A percentile compares a stretch with the other conserved stretches of the same genome.
Evolutionary conservation across 2,113 vertebrate species (phyloP).

Genomic region (Maccullochella peelii): DNA sequence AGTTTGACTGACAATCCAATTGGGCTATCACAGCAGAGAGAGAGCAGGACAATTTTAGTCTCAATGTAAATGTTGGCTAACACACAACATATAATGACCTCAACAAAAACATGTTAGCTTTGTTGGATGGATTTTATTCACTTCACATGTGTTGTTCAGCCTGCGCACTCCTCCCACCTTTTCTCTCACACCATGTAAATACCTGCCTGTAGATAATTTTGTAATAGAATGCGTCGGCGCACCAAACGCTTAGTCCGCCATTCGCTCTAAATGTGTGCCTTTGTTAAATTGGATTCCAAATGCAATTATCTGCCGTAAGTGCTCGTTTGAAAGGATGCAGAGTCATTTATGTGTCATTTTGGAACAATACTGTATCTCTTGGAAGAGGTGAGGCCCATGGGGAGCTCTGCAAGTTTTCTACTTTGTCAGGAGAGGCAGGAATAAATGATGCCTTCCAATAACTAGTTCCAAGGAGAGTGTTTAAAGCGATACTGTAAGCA

Average conservation of each 20-base stretch:
- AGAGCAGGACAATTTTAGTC: constrained; percentile 14
- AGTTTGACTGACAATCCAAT: constrained; percentile 65
- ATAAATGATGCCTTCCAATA: constrained; percentile 70
- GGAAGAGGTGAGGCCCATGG: constrained; percentile 54
- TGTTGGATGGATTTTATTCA: constrained; percentile 14
- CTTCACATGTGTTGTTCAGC: constrained; percentile 1
- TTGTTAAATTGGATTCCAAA: constrained; percentile 79
- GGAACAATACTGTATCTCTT: constrained; percentile 49
- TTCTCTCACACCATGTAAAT: constrained; percentile 55
- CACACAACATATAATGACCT: constrained; percentile 24
- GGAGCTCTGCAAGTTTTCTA: constrained; percentile 33
- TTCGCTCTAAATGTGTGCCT: constrained; percentile 60
- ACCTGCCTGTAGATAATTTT: constrained; percentile 72
- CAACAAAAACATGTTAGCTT: constrained; percentile 14
- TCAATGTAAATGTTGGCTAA: constrained; percentile 2
- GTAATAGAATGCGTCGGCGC: constrained; percentile 59
- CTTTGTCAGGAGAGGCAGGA: constrained; percentile 38
- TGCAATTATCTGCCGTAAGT: constrained; percentile 76
- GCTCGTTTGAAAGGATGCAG: constrained; percentile 70
- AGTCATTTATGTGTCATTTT: constrained; percentile 74
- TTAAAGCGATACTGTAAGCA: constrained; percentile 69
- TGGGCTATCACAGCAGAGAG: constrained; percentile 27
- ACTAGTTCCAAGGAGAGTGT: constrained; percentile 61
- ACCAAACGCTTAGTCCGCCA: constrained; percentile 63
- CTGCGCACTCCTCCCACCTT: constrained; percentile 17